These are phyloP conservation scores for Chrysolina haemoptera DNA, from an alignment of 2,888 invertebrate genomes.

Conservation along the genomic window DNA sequence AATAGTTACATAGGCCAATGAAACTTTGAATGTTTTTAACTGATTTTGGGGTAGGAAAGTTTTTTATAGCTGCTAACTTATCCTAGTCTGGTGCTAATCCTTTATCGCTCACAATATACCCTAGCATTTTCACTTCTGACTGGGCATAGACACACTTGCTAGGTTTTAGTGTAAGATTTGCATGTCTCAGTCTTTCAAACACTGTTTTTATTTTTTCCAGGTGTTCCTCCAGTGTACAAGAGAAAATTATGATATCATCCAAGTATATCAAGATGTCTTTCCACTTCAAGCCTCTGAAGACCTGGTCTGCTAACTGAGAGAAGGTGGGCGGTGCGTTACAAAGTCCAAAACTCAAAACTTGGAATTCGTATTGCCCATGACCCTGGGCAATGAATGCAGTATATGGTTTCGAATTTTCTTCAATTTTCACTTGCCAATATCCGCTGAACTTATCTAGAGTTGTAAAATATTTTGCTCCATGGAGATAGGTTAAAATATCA, in stretches of 20 bases:
- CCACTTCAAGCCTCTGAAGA: too few species aligned
- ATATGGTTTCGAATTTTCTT: too few species aligned
- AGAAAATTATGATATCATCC: constrained; percentile 53
- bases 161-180: constrained; percentile 46
- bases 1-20: constrained; percentile 50
- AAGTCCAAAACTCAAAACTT: background rate
- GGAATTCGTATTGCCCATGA: too few species aligned
- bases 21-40: constrained; percentile 45
- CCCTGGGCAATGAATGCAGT: too few species aligned
- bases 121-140: constrained; percentile 49
- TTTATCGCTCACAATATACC: constrained; percentile 50
- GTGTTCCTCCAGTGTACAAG: constrained; percentile 45
- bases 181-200: constrained; percentile 40
- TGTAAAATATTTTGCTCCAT: too few species aligned
- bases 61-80: constrained; percentile 34
- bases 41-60: constrained; percentile 46
- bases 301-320: too few species aligned
- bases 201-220: constrained; percentile 38
- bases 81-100: constrained; percentile 31
- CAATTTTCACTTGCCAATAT: too few species aligned
- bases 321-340: too few species aligned
- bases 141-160: constrained; percentile 33
- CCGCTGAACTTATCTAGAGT: too few species aligned
- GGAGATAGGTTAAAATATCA: too few species aligned
- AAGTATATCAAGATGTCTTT: constrained; percentile 48